Evolutionary conservation across 1,140 invertebrate species (phyloP), one percentile per base, ranked within the genome.

Genomic region (Aphis craccivora): DNA sequence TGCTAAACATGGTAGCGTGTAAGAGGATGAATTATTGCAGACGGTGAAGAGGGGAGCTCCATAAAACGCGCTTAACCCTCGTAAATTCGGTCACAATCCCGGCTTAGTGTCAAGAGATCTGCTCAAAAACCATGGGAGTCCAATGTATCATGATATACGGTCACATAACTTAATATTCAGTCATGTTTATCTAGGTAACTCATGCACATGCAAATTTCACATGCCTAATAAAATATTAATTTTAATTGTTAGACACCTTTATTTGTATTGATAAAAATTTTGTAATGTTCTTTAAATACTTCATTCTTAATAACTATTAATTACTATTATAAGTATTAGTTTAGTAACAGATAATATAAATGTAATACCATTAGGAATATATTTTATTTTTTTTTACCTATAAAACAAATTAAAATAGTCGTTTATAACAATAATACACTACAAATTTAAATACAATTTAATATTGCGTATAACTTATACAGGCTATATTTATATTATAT

Each of bases 21-120:
- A 76, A n/a, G 60, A 25, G 53, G 53, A 90, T 90, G 53, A 90
- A 90, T 60, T 90, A 90, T 90, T 90, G 37, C 88, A 43, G 53
- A n/a, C 37, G 14, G 3, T 30, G 53, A 60, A 40, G 51, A 60
- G 48, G 87, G 87, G 30, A 89, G 48, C 88, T 90, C 35, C 88
- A 60, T 90, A 90, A 90, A 90, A 90, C 88, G 53, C 88, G 53
- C 88, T 90, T 43, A 60, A 90, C 88, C 88, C 88, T 90, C 88
- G 88, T 90, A 90, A 90, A 90, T 90, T 90, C 88, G 53, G 88
- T 60, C 88, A 53, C 87, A 89, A 89, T 89, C 88, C 88, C 51
- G 53, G 88, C 88, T 90, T 90, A 90, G 88, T 60, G 88, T 90
- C 88, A 90, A 90, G 88, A 90, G 88, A 90, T 90, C 35, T 60